phyloP scores from a whole-genome alignment of 2,113 vertebrate species.

The Ciconia maguari region DNA sequence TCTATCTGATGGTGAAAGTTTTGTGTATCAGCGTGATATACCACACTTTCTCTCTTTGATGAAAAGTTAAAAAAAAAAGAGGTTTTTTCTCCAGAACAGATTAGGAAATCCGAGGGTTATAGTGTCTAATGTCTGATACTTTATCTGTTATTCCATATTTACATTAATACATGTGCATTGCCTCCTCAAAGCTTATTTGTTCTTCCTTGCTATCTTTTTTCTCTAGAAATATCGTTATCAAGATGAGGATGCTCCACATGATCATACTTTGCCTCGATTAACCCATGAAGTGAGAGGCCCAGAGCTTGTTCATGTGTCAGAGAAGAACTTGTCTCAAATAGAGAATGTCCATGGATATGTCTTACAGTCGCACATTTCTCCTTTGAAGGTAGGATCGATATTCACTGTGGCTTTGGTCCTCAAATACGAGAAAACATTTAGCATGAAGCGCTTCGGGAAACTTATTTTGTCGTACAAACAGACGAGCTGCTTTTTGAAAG shows the following conservation, averaged over 20 bases:
- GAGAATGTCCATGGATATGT: conserved; percentile 97
- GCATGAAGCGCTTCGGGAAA: neutral
- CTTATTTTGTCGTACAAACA: neutral
- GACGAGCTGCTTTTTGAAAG: neutral
- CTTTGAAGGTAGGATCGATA: conserved; percentile 84
- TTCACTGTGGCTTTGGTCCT: neutral
- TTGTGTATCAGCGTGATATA: neutral
- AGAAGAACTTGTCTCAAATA: conserved; percentile 96
- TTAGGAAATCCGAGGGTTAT: neutral
- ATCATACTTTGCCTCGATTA: conserved; percentile 89
- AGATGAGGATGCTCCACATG: conserved; percentile 88
- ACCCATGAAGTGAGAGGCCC: conserved; percentile 89
- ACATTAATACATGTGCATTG: neutral
- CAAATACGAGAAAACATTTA: rapidly evolving
- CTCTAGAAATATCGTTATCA: conserved; percentile 91
- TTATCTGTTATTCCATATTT: neutral
- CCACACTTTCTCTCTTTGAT: neutral
- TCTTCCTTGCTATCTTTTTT: neutral
- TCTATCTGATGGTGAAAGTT: neutral
- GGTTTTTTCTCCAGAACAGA: neutral
- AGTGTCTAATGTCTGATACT: neutral
- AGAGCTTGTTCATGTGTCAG: conserved; percentile 93
- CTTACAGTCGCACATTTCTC: conserved; percentile 94
- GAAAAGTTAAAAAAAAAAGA: neutral
- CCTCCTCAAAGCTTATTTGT: neutral